These are phyloP conservation scores for Psilopsiagon aymara DNA, from an alignment of 2,113 vertebrate species.

Conservation along the genomic window DNA sequence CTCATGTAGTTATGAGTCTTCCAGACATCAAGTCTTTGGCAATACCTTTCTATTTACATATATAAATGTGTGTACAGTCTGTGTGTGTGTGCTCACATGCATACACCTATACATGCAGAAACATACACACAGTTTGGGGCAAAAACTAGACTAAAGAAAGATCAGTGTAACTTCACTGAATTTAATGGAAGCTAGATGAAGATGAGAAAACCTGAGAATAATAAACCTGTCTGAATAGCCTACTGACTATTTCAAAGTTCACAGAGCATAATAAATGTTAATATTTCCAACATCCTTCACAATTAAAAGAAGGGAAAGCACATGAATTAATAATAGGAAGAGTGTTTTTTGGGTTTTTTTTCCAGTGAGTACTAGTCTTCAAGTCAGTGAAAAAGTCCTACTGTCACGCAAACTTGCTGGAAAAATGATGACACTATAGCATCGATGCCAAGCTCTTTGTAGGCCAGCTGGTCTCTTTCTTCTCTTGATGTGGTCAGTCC, in stretches of 20 bases:
- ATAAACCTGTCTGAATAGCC: not conserved
- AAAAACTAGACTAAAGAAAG: not conserved
- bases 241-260: not conserved
- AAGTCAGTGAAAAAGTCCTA: not conserved
- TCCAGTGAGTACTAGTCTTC: not conserved
- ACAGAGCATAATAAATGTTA: not conserved
- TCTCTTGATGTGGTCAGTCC: not conserved
- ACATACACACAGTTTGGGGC: not conserved
- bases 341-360: fast-evolving
- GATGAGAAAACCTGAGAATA: not conserved
- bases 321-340: not conserved
- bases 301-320: not conserved
- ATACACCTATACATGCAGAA: fast-evolving
- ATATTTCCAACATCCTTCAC: not conserved
- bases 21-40: not conserved
- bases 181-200: not conserved
- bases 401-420: not conserved
- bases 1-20: not conserved
- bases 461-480: not conserved
- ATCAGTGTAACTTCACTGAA: not conserved
- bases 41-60: not conserved
- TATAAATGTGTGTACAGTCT: fast-evolving
- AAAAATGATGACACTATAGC: not conserved
- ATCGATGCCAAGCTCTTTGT: not conserved
- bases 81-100: fast-evolving